These are phyloP conservation scores for Callyntrura guangdongensis DNA, from an alignment of 2,888 invertebrate species.

Conservation along the genomic window DNA sequence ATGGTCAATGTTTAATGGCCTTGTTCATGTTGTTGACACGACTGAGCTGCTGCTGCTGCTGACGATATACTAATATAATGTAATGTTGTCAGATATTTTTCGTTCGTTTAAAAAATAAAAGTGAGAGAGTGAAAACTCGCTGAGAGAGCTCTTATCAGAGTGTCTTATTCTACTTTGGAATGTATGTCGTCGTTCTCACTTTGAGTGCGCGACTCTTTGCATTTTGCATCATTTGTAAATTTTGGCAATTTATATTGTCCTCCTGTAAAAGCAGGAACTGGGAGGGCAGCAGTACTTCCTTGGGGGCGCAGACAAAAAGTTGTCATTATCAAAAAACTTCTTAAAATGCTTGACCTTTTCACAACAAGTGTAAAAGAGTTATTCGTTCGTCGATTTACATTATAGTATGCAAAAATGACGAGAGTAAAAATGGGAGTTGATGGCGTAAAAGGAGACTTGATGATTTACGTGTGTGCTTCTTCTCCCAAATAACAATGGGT, in stretches of 20 bases:
- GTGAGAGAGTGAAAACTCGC: constrained; percentile 11
- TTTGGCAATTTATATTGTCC: not conserved
- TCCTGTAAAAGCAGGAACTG: not conserved
- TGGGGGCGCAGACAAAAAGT: constrained; percentile 17
- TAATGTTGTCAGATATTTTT: not conserved
- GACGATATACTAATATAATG: constrained; percentile 19
- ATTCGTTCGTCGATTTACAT: not conserved
- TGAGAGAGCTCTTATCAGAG: not conserved
- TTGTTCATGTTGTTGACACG: constrained; percentile 56
- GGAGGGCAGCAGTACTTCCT: not conserved
- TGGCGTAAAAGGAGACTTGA: constrained; percentile 42
- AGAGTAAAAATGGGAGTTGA: not conserved
- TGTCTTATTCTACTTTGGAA: constrained; percentile 17
- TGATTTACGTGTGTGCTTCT: constrained; percentile 66
- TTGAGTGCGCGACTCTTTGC: too few relatives aligned
- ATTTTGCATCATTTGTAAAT: not conserved
- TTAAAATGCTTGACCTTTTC: constrained; percentile 68
- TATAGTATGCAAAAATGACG: constrained; percentile 34
- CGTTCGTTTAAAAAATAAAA: constrained; percentile 51
- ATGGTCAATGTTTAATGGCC: constrained; percentile 67
- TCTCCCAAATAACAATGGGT: constrained; percentile 68
- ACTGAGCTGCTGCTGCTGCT: constrained; percentile 15
- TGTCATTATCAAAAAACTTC: constrained; percentile 16
- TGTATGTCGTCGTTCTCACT: not conserved
- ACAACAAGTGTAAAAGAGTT: too few relatives aligned